Evolutionary conservation across 2,888 invertebrate genomes (phyloP), one percentile per base, ranked within the genome.

Genomic region (Allacma fusca): DNA sequence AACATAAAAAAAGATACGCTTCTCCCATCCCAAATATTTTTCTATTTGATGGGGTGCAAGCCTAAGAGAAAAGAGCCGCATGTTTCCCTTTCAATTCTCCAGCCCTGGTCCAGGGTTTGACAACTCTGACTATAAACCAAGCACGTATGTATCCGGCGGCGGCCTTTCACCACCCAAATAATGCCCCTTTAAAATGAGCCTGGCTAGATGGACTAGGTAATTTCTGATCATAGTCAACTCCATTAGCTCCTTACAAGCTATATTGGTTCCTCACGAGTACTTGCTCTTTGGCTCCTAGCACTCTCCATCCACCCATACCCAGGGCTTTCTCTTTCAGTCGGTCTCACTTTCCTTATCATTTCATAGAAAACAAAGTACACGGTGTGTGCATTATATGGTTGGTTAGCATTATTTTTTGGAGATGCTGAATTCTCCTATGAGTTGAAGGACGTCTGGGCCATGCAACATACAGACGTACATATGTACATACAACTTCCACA

Each of bases 121-220:
- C 50, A 50, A 50, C 19, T 13, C 19, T 1, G 50, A n/a, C 50
- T 4, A n/a, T 50, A 50, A 50, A 50, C 50, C n/a, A 50, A 50
- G 16, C 19, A 50, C 34, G 34, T 16, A 50, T 4, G 50, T 50
- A 50, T 50, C 50, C 50, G 50, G 9, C 50, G 50, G 50, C 50
- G 19, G 50, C 50, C n/a, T 50, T 50, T 50, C 50, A 50, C n/a
- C 50, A n/a, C 50, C 50, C 50, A 16, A 50, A 50, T 50, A 50
- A 50, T 50, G 19, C 16, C 16, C 16, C 19, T 5, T 16, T 16
- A 50, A n/a, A 50, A 12, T 9, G 19, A 9, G 7, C 40, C 50
- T 50, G 9, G 50, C 16, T 50, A 16, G 50, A 50, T n/a, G 50
- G 19, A 50, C 50, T n/a, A n/a, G n/a, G 19, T 50, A 50, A 50